phyloP scores from a whole-genome alignment of 2,888 invertebrate genomes.

The Hydraecia micacea region DNA sequence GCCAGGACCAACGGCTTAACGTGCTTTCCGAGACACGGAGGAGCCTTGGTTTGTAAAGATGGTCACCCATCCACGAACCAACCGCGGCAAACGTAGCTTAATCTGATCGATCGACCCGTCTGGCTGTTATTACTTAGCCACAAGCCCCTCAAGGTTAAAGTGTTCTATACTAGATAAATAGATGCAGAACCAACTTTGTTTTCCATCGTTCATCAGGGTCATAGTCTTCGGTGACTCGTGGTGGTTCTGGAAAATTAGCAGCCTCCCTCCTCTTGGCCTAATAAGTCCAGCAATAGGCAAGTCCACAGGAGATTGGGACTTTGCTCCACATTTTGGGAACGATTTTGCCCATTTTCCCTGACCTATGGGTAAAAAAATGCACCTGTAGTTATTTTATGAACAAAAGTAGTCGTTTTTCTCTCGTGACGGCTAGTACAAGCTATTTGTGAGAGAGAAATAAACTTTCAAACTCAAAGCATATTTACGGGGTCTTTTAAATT shows the following conservation, averaged over 20 bases:
- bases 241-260: conserved; percentile 76
- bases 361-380: conserved; percentile 51
- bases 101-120: no score
- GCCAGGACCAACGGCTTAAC: no score
- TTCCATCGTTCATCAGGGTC: conserved; percentile 72
- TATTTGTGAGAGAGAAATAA: neutral
- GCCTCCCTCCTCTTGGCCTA: conserved; percentile 69
- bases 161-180: neutral
- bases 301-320: conserved; percentile 80
- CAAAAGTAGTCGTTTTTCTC: neutral
- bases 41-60: no score
- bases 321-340: conserved; percentile 75
- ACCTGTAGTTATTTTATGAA: neutral
- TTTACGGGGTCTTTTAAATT: no score
- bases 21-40: no score
- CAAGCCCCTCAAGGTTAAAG: no score
- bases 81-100: no score
- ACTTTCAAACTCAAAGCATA: no score
- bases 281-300: conserved; percentile 73
- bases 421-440: neutral
- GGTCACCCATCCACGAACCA: no score
- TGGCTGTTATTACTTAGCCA: no score
- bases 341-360: conserved; percentile 73
- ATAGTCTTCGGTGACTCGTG: conserved; percentile 69
- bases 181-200: conserved; percentile 67